Evolutionary conservation across 2,888 invertebrate genomes (phyloP), one percentile per base, ranked within the genome.

Genomic region (Ophonus ardosiacus): DNA sequence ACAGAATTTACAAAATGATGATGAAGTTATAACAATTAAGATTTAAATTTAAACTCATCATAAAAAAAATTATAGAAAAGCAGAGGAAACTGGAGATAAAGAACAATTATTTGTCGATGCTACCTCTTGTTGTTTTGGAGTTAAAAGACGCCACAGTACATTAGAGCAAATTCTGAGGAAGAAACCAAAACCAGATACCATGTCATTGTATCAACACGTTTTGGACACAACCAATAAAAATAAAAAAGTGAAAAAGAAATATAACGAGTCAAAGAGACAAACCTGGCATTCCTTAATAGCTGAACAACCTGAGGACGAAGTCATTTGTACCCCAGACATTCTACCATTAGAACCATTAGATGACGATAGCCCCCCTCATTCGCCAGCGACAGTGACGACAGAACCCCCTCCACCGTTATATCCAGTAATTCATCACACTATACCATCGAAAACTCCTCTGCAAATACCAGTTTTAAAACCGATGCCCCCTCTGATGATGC

Each of bases 241-340:
- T 31, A 31, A 6, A 31, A 31, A 31, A 31, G 6, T 31, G 31
- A 31, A 43, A 63, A 6, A 21, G 51, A 18, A 81, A 63, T 7
- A 82, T 43, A 40, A 51, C 15, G 31, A 74, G 10, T 8, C 13
- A 17, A 74, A 74, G 17, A 43, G 3, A 13, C 2, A 31, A 18
- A 17, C 18, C 24, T 83, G 83, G 83, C 40, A 61, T 8, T 17
- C 56, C 8, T 8, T 51, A 8, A 68, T 81, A 21, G n/a, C 63
- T 15, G 65, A 68, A 24, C 78, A 84, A 71, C 57, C 79, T 8
- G 92, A 93, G 87, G 91, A 92, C 88, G 92, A 92, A 88, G 93
- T 94, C 13, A 94, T 94, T 17, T 94, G 94, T 86, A 94, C 94
- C 0, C 94, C 94, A 0, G 94, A 94, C 89, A 91, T 93, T 63